phyloP scores from a whole-genome alignment of 1,140 invertebrate genomes.

The Bilobella aurantiaca region DNA sequence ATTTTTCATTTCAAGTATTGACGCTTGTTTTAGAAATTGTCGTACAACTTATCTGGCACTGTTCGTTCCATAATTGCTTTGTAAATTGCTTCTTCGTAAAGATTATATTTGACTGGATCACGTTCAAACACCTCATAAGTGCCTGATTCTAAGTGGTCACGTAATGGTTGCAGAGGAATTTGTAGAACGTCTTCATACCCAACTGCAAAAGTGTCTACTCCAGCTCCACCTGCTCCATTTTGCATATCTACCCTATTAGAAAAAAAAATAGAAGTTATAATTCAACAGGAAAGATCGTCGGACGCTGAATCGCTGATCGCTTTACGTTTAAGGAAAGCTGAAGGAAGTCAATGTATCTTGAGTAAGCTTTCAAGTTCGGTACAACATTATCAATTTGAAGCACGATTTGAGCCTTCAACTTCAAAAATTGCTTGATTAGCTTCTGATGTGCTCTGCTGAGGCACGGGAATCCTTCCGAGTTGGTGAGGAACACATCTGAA shows the following conservation, averaged over 20 bases:
- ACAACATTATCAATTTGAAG: constrained; percentile 7
- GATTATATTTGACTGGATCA: constrained; percentile 90
- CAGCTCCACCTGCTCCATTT: background rate
- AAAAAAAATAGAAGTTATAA: background rate
- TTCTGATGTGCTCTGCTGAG: constrained; percentile 71
- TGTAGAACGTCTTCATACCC: constrained; percentile 92
- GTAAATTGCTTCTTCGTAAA: constrained; percentile 76
- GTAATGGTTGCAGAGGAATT: constrained; percentile 78
- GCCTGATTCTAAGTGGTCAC: constrained; percentile 88
- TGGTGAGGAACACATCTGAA: constrained; percentile 66
- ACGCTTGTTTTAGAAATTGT: too few relatives aligned
- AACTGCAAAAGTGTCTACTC: constrained; percentile 33
- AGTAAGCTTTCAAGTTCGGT: constrained; percentile 55
- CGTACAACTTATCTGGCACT: too few relatives aligned
- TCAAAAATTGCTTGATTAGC: constrained; percentile 48
- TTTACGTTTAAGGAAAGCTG: too few relatives aligned
- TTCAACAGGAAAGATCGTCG: background rate
- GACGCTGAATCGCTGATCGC: too few relatives aligned
- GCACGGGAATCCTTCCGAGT: constrained; percentile 77
- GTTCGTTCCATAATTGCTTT: constrained; percentile 56
- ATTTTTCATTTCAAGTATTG: too few relatives aligned
- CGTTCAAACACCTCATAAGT: constrained; percentile 98
- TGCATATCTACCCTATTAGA: background rate
- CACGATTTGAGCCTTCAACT: constrained; percentile 25
- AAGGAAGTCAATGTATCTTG: constrained; percentile 77